These are phyloP conservation scores for Pterobdella sp. DNA, from an alignment of 2,888 invertebrate species.

Conservation along the genomic window DNA sequence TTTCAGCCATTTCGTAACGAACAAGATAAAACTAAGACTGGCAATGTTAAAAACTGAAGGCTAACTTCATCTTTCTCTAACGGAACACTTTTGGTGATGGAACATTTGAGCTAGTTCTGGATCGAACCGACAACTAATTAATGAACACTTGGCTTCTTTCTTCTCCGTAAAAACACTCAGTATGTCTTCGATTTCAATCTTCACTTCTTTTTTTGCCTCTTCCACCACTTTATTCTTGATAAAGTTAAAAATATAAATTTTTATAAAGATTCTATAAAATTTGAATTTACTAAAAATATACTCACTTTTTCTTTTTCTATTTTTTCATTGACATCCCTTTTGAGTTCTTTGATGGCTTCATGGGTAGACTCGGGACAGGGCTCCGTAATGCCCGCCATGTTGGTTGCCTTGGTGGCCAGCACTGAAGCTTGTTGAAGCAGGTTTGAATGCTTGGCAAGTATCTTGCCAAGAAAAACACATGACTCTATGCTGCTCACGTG, in stretches of 20 bases:
- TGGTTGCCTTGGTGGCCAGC: slow-evolving; percentile 11
- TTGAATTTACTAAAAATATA: too few species aligned
- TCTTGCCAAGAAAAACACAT: slow-evolving; percentile 12
- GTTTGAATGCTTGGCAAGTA: not conserved
- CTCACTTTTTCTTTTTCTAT: not conserved
- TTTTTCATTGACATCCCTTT: not conserved
- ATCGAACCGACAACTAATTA: slow-evolving; percentile 11
- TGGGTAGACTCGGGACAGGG: not conserved
- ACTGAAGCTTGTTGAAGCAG: slow-evolving; percentile 6
- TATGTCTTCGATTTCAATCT: not conserved
- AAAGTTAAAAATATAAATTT: too few species aligned
- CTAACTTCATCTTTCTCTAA: not conserved
- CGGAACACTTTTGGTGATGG: slow-evolving; percentile 5
- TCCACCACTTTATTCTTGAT: not conserved
- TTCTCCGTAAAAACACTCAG: not conserved
- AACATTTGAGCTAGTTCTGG: slow-evolving; percentile 24
- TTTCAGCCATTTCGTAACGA: too few species aligned
- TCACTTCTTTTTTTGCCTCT: not conserved
- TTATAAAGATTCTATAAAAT: too few species aligned
- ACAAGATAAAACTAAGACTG: too few species aligned
- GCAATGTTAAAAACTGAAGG: too few species aligned
- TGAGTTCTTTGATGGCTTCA: not conserved
- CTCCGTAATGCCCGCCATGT: not conserved
- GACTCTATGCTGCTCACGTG: not conserved
- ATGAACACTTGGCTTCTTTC: not conserved